phyloP scores from a whole-genome alignment of 2,113 vertebrate genomes.

The Chamaetylas fuelleborni region DNA sequence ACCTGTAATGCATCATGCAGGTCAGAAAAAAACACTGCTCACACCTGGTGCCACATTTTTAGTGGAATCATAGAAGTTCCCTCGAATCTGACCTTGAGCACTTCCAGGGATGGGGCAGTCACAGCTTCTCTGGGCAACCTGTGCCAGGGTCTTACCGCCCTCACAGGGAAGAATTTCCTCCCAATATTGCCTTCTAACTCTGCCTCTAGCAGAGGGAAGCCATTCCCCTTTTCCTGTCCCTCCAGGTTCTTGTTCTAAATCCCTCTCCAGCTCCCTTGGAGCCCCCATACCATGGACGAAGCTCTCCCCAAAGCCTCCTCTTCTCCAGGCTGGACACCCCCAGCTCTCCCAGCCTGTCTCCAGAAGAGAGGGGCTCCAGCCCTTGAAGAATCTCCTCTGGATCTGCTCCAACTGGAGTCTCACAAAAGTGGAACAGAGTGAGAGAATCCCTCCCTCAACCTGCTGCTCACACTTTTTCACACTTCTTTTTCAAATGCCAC shows the following conservation, averaged over 20 bases:
- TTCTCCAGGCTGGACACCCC: neutral
- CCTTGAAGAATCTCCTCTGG: neutral
- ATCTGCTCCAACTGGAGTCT: neutral
- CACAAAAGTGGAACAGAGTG: rapidly evolving
- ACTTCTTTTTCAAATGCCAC: neutral
- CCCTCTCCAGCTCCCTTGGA: neutral
- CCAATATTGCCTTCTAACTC: neutral
- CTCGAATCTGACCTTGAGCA: neutral
- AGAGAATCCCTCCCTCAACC: neutral
- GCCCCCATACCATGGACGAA: neutral
- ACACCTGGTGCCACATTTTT: neutral
- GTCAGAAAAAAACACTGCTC: neutral
- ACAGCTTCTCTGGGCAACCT: neutral
- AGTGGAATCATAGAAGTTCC: neutral
- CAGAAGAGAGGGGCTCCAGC: neutral
- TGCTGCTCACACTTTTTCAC: neutral
- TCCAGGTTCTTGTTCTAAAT: neutral
- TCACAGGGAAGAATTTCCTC: neutral
- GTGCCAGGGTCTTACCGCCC: neutral
- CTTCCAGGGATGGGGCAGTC: neutral
- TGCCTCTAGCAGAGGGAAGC: neutral
- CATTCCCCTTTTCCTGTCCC: neutral
- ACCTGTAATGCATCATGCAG: neutral
- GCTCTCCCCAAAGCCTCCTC: neutral
- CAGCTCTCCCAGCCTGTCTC: neutral